A percentile compares a stretch with the other conserved stretches of the same genome.
phyloP scores from a whole-genome alignment of 2,888 invertebrate species.

The Lycaena phlaeas region DNA sequence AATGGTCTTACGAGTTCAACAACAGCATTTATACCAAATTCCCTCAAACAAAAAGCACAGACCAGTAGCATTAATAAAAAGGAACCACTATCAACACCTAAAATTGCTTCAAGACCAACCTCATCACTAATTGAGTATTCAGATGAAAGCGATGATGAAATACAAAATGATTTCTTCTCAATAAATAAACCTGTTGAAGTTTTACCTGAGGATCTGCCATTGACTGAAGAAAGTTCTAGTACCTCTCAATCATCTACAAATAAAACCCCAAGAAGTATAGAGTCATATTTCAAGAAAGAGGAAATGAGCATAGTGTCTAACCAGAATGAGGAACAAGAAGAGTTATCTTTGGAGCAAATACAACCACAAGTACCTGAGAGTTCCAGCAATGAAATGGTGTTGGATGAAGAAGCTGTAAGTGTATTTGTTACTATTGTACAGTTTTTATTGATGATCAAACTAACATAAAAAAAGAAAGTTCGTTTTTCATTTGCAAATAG shows the following conservation, averaged over 20 bases:
- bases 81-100: slow-evolving; percentile 28
- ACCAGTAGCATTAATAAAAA: slow-evolving; percentile 32
- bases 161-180: slow-evolving; percentile 69
- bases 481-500: too few relatives aligned
- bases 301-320: slow-evolving; percentile 23
- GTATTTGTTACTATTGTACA: slow-evolving; percentile 5
- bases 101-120: slow-evolving; percentile 25
- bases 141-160: slow-evolving; percentile 61
- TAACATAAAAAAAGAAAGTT: too few relatives aligned
- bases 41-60: slow-evolving; percentile 51
- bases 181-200: slow-evolving; percentile 59
- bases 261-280: slow-evolving; percentile 33
- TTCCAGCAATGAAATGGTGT: slow-evolving; percentile 21
- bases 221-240: slow-evolving; percentile 33
- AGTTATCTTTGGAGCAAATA: slow-evolving; percentile 18
- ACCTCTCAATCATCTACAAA: slow-evolving; percentile 12
- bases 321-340: slow-evolving; percentile 17
- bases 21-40: slow-evolving; percentile 56
- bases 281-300: slow-evolving; percentile 53
- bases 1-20: slow-evolving; percentile 38
- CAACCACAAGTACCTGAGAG: slow-evolving; percentile 5
- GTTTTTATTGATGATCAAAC: too few relatives aligned
- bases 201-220: slow-evolving; percentile 43
- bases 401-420: slow-evolving; percentile 65
- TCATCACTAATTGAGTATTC: slow-evolving; percentile 36